These are phyloP conservation scores for Drosophila sproati DNA, from an alignment of 1,140 invertebrate species.

Conservation along the genomic window DNA sequence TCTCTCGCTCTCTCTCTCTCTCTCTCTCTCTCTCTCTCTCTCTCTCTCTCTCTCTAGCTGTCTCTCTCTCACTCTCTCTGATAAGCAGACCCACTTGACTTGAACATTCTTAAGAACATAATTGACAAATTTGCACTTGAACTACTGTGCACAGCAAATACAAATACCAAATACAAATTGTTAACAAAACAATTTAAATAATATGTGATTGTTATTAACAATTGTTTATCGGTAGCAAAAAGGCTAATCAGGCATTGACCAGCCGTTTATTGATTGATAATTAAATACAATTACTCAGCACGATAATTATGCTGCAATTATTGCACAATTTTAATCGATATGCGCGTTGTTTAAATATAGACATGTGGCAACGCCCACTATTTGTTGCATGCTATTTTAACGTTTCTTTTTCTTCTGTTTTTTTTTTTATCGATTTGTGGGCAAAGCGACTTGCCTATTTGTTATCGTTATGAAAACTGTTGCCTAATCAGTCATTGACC, in stretches of 20 bases:
- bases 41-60: conserved; percentile 24
- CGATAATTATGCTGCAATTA: conserved; percentile 19
- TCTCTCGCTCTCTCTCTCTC: conserved; percentile 10
- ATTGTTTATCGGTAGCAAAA: conserved; percentile 1
- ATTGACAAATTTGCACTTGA: conserved; percentile 81
- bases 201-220: neutral
- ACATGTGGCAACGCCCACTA: neutral
- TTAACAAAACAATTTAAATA: neutral
- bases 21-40: conserved; percentile 4
- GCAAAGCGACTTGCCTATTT: neutral
- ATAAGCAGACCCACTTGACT: conserved; percentile 63
- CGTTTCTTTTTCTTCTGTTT: neutral
- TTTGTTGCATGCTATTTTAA: neutral
- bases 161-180: conserved; percentile 11
- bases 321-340: neutral
- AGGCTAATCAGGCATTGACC: conserved; percentile 39
- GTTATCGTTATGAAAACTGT: conserved; percentile 21
- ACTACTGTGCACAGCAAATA: conserved; percentile 59
- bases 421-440: neutral
- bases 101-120: conserved; percentile 58
- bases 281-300: neutral
- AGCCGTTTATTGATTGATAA: neutral
- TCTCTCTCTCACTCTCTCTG: conserved; percentile 26
- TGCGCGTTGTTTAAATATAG: too few relatives aligned
- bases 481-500: conserved; percentile 50